Evolutionary conservation across 2,113 vertebrate genomes (phyloP).

Genomic region (Oryctolagus cuniculus): DNA sequence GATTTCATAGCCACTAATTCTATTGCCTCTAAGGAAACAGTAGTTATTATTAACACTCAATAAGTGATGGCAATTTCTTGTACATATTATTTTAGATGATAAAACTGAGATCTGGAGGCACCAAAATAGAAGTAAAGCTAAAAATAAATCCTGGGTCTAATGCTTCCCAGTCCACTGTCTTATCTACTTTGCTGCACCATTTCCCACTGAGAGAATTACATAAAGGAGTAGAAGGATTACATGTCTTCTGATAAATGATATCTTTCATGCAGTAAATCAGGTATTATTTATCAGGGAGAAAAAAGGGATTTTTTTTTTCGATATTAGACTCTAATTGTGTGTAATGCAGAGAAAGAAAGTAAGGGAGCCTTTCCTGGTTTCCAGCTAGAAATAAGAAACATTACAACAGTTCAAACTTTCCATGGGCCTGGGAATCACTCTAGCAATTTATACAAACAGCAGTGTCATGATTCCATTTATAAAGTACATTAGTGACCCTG

Average conservation of each 20-base stretch:
- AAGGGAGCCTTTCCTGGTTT: neutral
- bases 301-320: neutral
- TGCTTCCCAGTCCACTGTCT: neutral
- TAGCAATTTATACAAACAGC: neutral
- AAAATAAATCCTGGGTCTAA: constrained; percentile 41
- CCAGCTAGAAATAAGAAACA: neutral
- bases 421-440: neutral
- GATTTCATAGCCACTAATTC: neutral
- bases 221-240: neutral
- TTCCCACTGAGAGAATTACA: neutral
- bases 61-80: constrained; percentile 3
- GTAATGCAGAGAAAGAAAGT: neutral
- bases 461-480: neutral
- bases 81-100: constrained; percentile 38
- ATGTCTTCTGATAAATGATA: neutral
- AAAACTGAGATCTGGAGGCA: constrained; percentile 36
- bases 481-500: neutral
- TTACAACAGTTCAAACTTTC: neutral
- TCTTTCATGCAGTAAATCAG: neutral
- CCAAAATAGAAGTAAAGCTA: constrained; percentile 59
- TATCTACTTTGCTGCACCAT: neutral
- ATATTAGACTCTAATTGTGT: neutral
- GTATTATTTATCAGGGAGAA: neutral
- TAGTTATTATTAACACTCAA: neutral
- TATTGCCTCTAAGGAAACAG: neutral